A percentile compares a stretch with the other conserved stretches of the same genome.
These are phyloP conservation scores for Petroica traversi DNA, from an alignment of 2,113 vertebrate species.

Conservation along the genomic window DNA sequence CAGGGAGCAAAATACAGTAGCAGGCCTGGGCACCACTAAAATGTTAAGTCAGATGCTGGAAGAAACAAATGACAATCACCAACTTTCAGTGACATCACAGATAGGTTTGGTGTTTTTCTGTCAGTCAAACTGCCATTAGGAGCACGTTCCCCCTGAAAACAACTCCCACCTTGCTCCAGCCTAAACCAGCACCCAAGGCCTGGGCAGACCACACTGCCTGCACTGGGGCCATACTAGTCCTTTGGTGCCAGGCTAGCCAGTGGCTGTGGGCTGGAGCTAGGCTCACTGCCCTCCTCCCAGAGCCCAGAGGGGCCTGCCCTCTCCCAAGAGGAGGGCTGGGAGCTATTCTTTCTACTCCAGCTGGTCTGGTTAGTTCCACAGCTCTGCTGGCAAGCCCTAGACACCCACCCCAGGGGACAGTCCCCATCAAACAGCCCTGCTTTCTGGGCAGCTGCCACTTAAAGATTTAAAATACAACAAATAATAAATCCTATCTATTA, in stretches of 20 bases:
- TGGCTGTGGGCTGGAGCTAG: not conserved
- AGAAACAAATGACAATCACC: not conserved
- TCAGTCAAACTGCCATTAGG: not conserved
- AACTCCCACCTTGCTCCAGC: not conserved
- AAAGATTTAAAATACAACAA: slow-evolving; percentile 25
- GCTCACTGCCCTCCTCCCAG: not conserved
- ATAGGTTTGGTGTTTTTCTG: not conserved
- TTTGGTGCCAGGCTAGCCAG: not conserved
- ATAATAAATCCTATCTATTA: not conserved
- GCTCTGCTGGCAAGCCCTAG: not conserved
- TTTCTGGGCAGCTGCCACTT: slow-evolving; percentile 8
- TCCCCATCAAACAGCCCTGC: not conserved
- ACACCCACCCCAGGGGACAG: not conserved
- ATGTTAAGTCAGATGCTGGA: not conserved
- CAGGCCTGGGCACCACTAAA: not conserved
- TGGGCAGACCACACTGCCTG: not conserved
- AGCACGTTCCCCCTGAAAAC: not conserved
- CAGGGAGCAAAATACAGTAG: not conserved
- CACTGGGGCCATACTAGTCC: not conserved
- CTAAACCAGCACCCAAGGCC: not conserved
- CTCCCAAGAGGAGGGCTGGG: not conserved
- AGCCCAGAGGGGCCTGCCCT: not conserved
- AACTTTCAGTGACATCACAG: not conserved
- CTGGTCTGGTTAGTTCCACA: not conserved
- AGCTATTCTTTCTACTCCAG: not conserved